Base-by-base conservation (phyloP, 2,113 vertebrate species). In the Caloenas nicobarica region DNA sequence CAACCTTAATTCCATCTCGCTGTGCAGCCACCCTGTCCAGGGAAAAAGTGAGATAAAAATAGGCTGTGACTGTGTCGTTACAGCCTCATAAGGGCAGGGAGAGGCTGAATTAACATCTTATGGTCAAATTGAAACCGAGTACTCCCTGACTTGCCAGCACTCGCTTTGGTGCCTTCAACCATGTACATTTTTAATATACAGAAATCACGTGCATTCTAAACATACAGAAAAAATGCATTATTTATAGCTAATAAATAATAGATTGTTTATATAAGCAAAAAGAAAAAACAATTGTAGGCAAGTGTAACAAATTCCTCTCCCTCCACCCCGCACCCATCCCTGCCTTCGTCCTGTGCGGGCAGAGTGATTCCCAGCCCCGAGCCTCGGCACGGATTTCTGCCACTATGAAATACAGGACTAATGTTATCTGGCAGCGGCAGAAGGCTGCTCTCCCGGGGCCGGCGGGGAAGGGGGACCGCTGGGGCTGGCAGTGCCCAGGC, bases 241-340 rank as follows among this genome's bases (percentile, higher is more conserved):
- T 97, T 97, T 96, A 97, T 97, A 96, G 60, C 90, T 97, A 81
- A 96, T 94, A 96, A 96, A 96, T 97, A 96, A 96, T 96, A 97
- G 90, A 94, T 97, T 97, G 95, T 96, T 97, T 97, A 96, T 96
- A 96, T 96, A 94, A 96, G 88, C 90, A 96, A 95, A 96, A 93
- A 91, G 94, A 91, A 90, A 96, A 61, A 34, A 93, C 95, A 96
- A 96, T 96, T 85, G 88, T 91, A 93, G 87, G 93, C 95, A 94
- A 95, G 91, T 95, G 95, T 96, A 96, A 91, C 95, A 85, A 92
- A 95, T 93, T 91, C 91, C 61, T 77, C 54, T 81, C 85, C 92
- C 51, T 91, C 60, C 64, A 79, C 91, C 81, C 95, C 22, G 1
- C 88, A 86, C 79, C 89, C 91, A 91, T 85, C 70, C 44, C 46